These are phyloP conservation scores for Temnopleurus reevesii DNA, from an alignment of 53 echinoderm and acorn worm genomes.

Conservation along the genomic window DNA sequence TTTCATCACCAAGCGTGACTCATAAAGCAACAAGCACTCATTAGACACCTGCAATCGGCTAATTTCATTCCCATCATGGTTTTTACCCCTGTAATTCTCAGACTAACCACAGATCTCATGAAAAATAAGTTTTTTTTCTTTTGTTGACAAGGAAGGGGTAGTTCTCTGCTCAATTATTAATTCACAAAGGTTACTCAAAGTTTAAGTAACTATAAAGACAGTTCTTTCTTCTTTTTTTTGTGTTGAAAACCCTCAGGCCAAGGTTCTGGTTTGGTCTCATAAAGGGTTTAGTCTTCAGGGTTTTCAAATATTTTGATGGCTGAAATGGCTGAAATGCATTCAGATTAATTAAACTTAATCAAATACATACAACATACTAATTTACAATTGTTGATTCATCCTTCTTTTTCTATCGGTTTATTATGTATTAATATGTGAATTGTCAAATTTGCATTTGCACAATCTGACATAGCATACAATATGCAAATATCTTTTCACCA, in stretches of 20 bases:
- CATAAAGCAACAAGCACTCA: neutral
- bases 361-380: neutral
- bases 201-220: neutral
- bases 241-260: neutral
- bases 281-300: too few relatives aligned
- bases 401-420: too few relatives aligned
- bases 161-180: neutral
- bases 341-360: too few relatives aligned
- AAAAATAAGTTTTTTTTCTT: conserved; percentile 2
- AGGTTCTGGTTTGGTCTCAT: neutral
- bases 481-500: too few relatives aligned
- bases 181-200: neutral
- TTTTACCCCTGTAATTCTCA: neutral
- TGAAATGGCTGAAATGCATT: too few relatives aligned
- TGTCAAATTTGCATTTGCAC: too few relatives aligned
- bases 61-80: conserved; percentile 27
- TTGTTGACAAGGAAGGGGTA: neutral
- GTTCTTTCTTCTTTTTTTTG: neutral
- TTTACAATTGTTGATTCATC: neutral
- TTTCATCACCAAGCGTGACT: conserved; percentile 19
- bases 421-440: too few relatives aligned
- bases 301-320: neutral
- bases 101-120: conserved; percentile 9
- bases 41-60: conserved; percentile 37
- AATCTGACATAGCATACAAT: too few relatives aligned